Evolutionary conservation across 1,140 invertebrate genomes (phyloP).

Genomic region (Batillaria attramentaria): DNA sequence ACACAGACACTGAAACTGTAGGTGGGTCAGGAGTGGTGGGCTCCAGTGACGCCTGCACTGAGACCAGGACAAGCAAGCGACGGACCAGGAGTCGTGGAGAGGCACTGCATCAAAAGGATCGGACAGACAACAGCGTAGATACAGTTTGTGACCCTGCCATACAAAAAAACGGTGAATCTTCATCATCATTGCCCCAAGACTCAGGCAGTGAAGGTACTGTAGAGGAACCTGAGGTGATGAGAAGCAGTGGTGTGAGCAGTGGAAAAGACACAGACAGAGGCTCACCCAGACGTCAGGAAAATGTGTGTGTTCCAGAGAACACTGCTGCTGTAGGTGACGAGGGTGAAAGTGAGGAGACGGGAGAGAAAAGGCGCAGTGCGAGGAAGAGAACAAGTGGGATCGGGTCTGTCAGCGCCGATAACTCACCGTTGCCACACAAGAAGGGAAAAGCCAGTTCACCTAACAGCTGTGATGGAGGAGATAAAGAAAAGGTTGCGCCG

Average conservation of each 20-base stretch:
- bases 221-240: no score
- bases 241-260: no score
- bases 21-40: neutral
- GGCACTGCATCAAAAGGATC: no score
- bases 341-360: neutral
- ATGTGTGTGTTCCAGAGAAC: neutral
- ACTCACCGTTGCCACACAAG: neutral
- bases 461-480: neutral
- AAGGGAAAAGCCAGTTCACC: conserved; percentile 18
- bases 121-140: neutral
- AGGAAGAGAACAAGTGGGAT: neutral
- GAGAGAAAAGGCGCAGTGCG: neutral
- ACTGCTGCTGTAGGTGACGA: neutral
- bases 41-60: neutral
- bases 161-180: neutral
- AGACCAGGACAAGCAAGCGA: neutral
- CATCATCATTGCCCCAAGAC: no score
- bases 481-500: neutral
- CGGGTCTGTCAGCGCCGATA: neutral
- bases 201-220: no score
- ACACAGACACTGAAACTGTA: neutral
- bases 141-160: no score
- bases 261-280: neutral
- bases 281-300: neutral
- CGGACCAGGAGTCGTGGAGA: conserved; percentile 8